Evolutionary conservation across 30 jellyfish, hydroid and myxozoan species (phyloP), one percentile per base, ranked within the genome.

Genomic region (Rhopilema esculentum): DNA sequence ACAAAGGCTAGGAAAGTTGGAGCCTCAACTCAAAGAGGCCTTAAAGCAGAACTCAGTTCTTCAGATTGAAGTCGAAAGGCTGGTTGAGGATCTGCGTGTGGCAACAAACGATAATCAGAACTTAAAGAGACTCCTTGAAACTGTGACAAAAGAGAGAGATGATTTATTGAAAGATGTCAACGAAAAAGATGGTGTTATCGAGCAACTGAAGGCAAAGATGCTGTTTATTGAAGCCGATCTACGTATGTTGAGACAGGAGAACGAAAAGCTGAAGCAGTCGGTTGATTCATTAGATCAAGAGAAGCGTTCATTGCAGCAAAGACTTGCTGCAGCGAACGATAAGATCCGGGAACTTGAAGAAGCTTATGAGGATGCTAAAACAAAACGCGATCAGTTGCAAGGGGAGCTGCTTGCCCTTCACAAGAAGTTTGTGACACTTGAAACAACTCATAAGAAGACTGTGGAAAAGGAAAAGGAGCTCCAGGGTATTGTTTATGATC

Each of bases 291-390:
- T 95, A 19, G 99, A 95, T 52, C 97, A 91, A 73, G 99, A 95
- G 65, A 95, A 91, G 89, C 85, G 96, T 18, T 70, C 90, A 4
- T 89, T 95, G 74, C 96, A 78, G 32, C 96, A 91, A 25, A 64
- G 92, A 49, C 89, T 95, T 52, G 68, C 65, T 32, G 69, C 93
- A 31, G 98, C 99, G 9, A 80, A 75, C 49, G 95, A 90, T 30
- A 81, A 96, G 87, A 82, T 95, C 63, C 83, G 95, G 69, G 99
- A 95, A 77, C 92, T 95, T 31, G 99, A 95, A 73, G 97, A 91
- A 50, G 97, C 94, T 6, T 87, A 77, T 57, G 99, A 90, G 27
- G 92, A 94, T n/a, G 97, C 98, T 19, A 79, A 93, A 65, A 74
- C 88, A 69, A 88, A 88, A 57, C 70, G 91, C 21, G 98, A 95